A percentile compares a stretch with the other conserved stretches of the same genome.
phyloP scores from a whole-genome alignment of 2,888 invertebrate species.

The Amphimallon solstitiale region DNA sequence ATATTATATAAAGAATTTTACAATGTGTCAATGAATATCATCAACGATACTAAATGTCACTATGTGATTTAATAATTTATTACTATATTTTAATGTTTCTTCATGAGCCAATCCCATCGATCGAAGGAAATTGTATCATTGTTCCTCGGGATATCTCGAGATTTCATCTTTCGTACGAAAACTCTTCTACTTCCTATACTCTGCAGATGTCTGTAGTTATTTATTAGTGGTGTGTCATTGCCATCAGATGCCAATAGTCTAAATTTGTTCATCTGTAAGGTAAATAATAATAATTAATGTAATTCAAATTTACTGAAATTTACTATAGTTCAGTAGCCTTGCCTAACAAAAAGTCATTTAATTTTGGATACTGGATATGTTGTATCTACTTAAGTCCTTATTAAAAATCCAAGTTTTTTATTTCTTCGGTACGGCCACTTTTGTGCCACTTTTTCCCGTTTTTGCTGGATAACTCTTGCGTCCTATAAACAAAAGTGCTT shows the following conservation, averaged over 20 bases:
- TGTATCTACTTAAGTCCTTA: too few relatives aligned
- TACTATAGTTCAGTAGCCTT: too few relatives aligned
- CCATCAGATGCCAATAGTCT: constrained; percentile 72
- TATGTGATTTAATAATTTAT: not conserved
- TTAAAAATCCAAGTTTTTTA: too few relatives aligned
- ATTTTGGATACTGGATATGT: too few relatives aligned
- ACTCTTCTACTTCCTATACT: constrained; percentile 74
- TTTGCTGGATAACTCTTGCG: too few relatives aligned
- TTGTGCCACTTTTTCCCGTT: too few relatives aligned
- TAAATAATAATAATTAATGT: too few relatives aligned
- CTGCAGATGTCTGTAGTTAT: constrained; percentile 76
- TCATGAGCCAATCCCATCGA: constrained; percentile 71
- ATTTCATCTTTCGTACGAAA: constrained; percentile 71
- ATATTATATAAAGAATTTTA: constrained; percentile 1
- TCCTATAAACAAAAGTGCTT: too few relatives aligned
- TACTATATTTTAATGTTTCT: constrained; percentile 19
- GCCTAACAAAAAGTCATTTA: too few relatives aligned
- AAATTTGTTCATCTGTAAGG: constrained; percentile 71
- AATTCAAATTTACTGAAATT: too few relatives aligned
- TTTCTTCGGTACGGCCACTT: too few relatives aligned
- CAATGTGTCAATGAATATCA: constrained; percentile 12
- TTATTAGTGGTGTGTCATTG: constrained; percentile 70
- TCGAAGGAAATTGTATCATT: constrained; percentile 66
- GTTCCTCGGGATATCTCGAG: constrained; percentile 67
- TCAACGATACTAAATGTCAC: constrained; percentile 7